phyloP scores from a whole-genome alignment of 1,140 invertebrate species.

The Brachionus paranguensis region DNA sequence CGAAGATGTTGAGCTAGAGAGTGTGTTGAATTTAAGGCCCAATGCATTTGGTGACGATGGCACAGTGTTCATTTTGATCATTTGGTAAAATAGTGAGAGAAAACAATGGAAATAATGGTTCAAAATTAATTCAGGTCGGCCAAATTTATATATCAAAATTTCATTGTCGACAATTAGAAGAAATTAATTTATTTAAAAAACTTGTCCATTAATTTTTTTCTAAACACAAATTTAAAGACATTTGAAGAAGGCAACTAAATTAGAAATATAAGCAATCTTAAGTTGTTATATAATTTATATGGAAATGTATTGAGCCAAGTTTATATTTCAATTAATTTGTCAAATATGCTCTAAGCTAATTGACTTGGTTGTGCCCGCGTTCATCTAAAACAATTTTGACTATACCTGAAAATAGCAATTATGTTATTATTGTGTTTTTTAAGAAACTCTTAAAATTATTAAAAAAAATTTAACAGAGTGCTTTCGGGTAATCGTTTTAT shows the following conservation, averaged over 20 bases:
- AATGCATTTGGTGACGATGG: not conserved
- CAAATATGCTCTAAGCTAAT: conserved; percentile 19
- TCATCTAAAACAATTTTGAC: not conserved
- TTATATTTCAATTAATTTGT: conserved; percentile 27
- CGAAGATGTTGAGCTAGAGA: conserved; percentile 31
- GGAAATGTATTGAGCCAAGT: not conserved
- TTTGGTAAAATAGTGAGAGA: not conserved
- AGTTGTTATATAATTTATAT: conserved; percentile 22
- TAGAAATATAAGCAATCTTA: not conserved
- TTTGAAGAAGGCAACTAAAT: not conserved
- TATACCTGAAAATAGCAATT: conserved; percentile 21
- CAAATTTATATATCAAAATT: not conserved
- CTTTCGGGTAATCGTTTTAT: conserved; percentile 24
- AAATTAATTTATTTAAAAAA: conserved; percentile 13
- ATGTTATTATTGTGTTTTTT: conserved; percentile 2
- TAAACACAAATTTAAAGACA: conserved; percentile 33
- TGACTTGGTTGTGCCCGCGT: not conserved
- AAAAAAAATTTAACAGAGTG: not conserved
- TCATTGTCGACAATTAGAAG: not conserved
- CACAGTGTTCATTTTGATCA: conserved; percentile 22
- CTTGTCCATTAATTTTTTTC: conserved; percentile 19
- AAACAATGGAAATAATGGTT: not conserved
- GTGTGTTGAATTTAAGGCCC: conserved; percentile 15
- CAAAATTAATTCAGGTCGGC: conserved; percentile 18
- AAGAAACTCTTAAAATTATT: conserved; percentile 16